Evolutionary conservation across 1,140 invertebrate genomes (phyloP).

Genomic region (Achatina immaculata): DNA sequence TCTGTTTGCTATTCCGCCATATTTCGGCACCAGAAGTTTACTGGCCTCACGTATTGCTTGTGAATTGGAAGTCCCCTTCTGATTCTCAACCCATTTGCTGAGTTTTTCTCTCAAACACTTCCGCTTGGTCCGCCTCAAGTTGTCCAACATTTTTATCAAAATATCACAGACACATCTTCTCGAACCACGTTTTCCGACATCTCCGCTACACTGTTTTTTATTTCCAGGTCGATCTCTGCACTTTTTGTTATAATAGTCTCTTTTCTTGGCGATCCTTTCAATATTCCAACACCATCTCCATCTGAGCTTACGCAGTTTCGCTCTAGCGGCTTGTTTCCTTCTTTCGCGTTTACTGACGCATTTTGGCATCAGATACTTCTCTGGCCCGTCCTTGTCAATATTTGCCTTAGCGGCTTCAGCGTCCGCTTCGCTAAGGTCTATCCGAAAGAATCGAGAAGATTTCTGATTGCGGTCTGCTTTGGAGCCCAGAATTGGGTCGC

Average conservation of each 20-base stretch:
- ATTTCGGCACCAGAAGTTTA: not conserved
- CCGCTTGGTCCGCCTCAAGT: not conserved
- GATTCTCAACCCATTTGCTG: not conserved
- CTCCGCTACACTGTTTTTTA: not conserved
- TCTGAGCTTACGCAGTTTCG: not conserved
- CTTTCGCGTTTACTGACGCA: not conserved
- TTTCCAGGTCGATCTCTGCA: not conserved
- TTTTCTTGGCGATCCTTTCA: not conserved
- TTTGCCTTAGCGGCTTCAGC: not conserved
- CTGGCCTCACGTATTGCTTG: not conserved
- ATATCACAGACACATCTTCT: not conserved
- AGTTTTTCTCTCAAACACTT: slow-evolving; percentile 3
- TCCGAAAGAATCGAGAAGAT: not conserved
- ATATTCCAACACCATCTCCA: slow-evolving; percentile 6
- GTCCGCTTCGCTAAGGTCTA: not conserved
- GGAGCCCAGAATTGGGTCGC: not conserved
- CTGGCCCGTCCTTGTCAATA: not conserved
- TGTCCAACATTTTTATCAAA: not conserved
- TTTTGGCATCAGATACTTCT: not conserved
- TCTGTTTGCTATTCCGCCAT: not conserved
- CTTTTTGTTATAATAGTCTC: not conserved
- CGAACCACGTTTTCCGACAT: not conserved
- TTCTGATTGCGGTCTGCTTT: not conserved
- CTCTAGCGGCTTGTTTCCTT: not conserved
- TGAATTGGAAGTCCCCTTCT: not conserved